Conservation (phyloP, 2,797 vertebrate genomes). For the Ctenopoma multispine region DNA sequence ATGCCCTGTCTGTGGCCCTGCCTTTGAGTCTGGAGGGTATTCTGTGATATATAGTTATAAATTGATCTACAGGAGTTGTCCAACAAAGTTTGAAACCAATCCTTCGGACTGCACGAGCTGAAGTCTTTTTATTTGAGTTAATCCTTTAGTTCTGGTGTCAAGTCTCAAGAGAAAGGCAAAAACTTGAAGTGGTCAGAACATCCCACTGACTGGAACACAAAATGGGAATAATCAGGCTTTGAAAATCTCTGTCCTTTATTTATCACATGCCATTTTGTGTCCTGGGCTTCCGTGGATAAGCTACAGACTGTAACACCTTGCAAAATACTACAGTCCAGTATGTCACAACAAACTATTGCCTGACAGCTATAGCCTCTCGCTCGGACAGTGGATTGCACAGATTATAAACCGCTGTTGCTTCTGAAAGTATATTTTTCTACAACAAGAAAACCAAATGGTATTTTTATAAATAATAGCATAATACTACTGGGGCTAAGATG, state of each 20-base stretch:
- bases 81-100: slow-evolving; percentile 31
- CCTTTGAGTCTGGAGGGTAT: slow-evolving; percentile 35
- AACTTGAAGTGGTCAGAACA: background rate
- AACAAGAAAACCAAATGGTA: no score
- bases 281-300: background rate
- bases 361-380: background rate
- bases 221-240: slow-evolving; percentile 22
- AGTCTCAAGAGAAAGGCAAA: background rate
- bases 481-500: no score
- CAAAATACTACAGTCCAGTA: background rate
- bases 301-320: background rate
- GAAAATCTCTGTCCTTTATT: slow-evolving; percentile 28
- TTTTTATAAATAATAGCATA: no score
- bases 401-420: background rate
- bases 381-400: no score
- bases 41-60: slow-evolving; percentile 17
- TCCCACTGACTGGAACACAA: background rate
- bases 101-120: background rate
- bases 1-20: slow-evolving; percentile 30
- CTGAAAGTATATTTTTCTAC: no score
- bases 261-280: background rate
- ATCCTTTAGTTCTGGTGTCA: background rate
- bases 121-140: slow-evolving; percentile 9
- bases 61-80: slow-evolving; percentile 4
- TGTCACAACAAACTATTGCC: background rate